Evolutionary conservation across 2,888 invertebrate genomes (phyloP), one percentile per base, ranked within the genome.

Genomic region (Brachyptera putata): DNA sequence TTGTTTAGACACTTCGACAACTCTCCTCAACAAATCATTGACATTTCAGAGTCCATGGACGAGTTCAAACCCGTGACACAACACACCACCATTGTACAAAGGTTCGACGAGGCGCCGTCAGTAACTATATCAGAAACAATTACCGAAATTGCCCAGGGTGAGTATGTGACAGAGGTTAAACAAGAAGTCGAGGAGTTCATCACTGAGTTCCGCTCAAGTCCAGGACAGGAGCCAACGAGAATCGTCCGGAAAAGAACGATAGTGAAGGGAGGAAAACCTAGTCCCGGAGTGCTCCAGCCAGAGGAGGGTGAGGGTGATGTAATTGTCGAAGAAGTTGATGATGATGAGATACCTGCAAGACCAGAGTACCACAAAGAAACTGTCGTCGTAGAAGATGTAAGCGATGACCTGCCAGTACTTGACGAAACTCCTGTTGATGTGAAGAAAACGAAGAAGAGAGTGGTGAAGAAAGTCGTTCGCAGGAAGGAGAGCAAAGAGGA

Each of bases 381-480:
- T 18, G 57, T 63, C 1, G 56, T 34, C 13, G 58, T 63, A 24
- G 64, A 63, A 63, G 64, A 62, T 62, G 46, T 61, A 21, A 46
- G 57, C 16, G 63, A 63, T 21, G 63, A 61, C 36, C 18, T 49
- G 7, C 63, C 64, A 34, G 24, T 36, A 5, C 34, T 53, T 43
- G 58, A 60, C 70, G 75, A 76, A 74, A 73, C 70, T 66, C 70
- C 67, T 67, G 74, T 24, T 3, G 39, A 36, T n/a, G 39, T 36
- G 21, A 26, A 53, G 41, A 58, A 50, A 11, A 39, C n/a, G 22
- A 50, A 24, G 39, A 73, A 66, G 34, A 67, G 39, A 63, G 63
- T 57, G 70, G 75, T 34, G 67, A 75, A 13, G 74, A 77, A 61
- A 72, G 63, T 59, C 70, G 75, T 62, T 60, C 76, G 63, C 70